Conservation (phyloP, 2,888 invertebrate species). For the Sussaba pulchella region DNA sequence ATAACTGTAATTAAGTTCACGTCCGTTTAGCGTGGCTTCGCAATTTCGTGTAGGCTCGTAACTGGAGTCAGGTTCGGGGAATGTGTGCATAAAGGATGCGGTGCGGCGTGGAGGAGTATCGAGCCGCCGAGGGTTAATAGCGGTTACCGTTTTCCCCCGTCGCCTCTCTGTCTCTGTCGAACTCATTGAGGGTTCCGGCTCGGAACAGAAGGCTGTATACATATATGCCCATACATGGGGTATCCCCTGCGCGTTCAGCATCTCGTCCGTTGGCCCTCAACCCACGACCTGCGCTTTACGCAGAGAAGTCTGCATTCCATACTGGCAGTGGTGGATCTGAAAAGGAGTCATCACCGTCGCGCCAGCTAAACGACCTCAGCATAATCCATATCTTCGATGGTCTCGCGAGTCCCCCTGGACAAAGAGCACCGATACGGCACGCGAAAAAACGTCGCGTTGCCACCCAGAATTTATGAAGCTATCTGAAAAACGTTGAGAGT, state of each 20-base stretch:
- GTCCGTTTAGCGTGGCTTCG: slow-evolving; percentile 61
- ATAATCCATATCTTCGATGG: slow-evolving; percentile 33
- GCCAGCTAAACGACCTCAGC: slow-evolving; percentile 7
- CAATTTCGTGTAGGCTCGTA: slow-evolving; percentile 42
- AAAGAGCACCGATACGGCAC: slow-evolving; percentile 2
- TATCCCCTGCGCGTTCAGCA: background rate
- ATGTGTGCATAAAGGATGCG: slow-evolving; percentile 21
- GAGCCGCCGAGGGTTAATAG: slow-evolving; percentile 69
- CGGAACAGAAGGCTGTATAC: slow-evolving; percentile 55
- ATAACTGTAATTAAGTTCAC: slow-evolving; percentile 69
- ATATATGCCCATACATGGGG: slow-evolving; percentile 54
- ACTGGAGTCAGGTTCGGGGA: slow-evolving; percentile 5
- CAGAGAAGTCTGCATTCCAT: slow-evolving; percentile 29
- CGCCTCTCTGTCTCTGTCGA: slow-evolving; percentile 44
- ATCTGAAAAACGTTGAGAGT: slow-evolving; percentile 12
- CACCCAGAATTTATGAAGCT: slow-evolving; percentile 32
- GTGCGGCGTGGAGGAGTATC: slow-evolving; percentile 51
- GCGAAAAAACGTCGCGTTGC: slow-evolving; percentile 26
- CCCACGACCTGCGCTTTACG: slow-evolving; percentile 34
- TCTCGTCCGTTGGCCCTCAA: slow-evolving; percentile 18
- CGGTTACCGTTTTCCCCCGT: slow-evolving; percentile 70
- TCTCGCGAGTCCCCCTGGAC: background rate
- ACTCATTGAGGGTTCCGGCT: slow-evolving; percentile 45
- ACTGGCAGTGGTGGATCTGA: background rate
- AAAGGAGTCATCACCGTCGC: background rate